Conservation (phyloP, 1,140 invertebrate genomes). For the Zeugodacus cucurbitae region DNA sequence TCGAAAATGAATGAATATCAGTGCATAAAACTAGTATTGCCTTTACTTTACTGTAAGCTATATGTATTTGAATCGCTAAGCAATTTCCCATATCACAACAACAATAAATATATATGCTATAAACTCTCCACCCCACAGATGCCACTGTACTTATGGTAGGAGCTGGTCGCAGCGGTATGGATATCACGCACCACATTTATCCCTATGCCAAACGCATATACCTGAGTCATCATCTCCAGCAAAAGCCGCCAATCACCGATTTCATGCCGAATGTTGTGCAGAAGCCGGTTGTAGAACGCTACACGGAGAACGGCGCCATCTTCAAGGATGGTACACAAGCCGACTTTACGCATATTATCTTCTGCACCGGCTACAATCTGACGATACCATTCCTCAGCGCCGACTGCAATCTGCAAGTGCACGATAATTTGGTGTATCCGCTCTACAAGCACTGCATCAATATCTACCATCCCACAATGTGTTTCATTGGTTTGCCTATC, state of each 20-base stretch:
- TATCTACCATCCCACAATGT: constrained; percentile 80
- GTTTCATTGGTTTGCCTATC: constrained; percentile 83
- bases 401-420: constrained; percentile 77
- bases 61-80: too few species aligned
- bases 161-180: constrained; percentile 87
- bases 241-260: constrained; percentile 71
- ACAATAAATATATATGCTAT: too few species aligned
- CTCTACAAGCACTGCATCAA: constrained; percentile 91
- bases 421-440: constrained; percentile 83
- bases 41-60: too few species aligned
- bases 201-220: constrained; percentile 74
- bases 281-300: constrained; percentile 72
- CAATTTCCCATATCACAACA: too few species aligned
- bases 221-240: constrained; percentile 76
- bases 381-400: constrained; percentile 84
- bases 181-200: constrained; percentile 84
- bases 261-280: constrained; percentile 76
- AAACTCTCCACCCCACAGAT: constrained; percentile 47
- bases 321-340: constrained; percentile 74
- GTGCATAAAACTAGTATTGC: too few species aligned
- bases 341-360: constrained; percentile 77
- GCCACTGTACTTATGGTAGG: constrained; percentile 81
- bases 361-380: constrained; percentile 87
- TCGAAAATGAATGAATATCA: too few species aligned
- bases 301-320: constrained; percentile 69